A percentile compares a stretch with the other conserved stretches of the same genome.
phyloP scores from a whole-genome alignment of 2,888 invertebrate genomes.

The Sinopyrophorus schimmeli region DNA sequence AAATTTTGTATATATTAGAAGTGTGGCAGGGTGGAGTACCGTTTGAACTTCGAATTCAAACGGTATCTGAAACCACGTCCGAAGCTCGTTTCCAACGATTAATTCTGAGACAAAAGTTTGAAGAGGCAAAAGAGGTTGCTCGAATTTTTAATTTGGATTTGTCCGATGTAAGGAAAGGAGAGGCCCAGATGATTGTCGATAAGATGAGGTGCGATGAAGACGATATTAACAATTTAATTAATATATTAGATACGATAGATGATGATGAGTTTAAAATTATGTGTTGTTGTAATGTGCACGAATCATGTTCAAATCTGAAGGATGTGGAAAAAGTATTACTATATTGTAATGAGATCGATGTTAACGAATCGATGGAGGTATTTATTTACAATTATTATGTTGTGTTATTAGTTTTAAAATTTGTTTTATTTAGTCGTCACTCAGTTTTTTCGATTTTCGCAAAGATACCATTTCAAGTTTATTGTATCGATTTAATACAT shows the following conservation, averaged over 20 bases:
- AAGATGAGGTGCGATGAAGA: constrained; percentile 41
- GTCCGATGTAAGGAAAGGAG: constrained; percentile 53
- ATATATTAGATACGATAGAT: constrained; percentile 52
- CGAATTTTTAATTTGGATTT: constrained; percentile 51
- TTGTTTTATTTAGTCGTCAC: too few species aligned
- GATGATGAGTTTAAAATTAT: constrained; percentile 55
- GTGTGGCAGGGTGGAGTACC: constrained; percentile 32
- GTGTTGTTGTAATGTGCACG: constrained; percentile 48
- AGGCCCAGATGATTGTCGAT: constrained; percentile 51
- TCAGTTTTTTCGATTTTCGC: constrained; percentile 7
- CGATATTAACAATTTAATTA: constrained; percentile 51
- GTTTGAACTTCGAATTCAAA: constrained; percentile 44
- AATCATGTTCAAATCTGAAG: constrained; percentile 28
- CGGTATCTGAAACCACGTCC: constrained; percentile 55
- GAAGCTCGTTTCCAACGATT: constrained; percentile 55
- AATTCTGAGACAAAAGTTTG: constrained; percentile 54
- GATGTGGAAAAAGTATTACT: constrained; percentile 41
- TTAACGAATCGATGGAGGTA: too few species aligned
- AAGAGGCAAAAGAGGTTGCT: constrained; percentile 58
- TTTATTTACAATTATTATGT: too few species aligned
- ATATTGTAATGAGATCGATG: too few species aligned
- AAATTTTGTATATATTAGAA: constrained; percentile 43
- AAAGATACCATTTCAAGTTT: constrained; percentile 18
- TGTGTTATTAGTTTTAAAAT: too few species aligned
- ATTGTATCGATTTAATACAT: constrained; percentile 54